These are phyloP conservation scores for Drosophila orosa DNA, from an alignment of 1,140 invertebrate species.

Conservation along the genomic window DNA sequence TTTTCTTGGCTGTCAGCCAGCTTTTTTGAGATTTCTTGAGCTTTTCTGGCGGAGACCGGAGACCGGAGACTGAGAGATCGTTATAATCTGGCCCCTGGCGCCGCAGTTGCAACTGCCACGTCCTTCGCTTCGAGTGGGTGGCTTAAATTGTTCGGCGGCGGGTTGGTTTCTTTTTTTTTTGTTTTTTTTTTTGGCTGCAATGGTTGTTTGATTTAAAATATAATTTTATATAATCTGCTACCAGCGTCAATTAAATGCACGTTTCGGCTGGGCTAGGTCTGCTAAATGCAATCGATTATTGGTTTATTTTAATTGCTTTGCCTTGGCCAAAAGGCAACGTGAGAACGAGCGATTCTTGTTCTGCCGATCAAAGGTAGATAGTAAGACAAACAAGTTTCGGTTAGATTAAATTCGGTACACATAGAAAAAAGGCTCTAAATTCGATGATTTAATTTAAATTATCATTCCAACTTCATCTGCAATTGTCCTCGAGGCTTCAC, in stretches of 20 bases:
- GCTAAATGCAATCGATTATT: conserved; percentile 79
- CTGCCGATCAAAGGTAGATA: conserved; percentile 29
- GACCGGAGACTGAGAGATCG: conserved; percentile 65
- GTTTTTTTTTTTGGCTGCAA: conserved; percentile 45
- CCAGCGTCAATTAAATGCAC: conserved; percentile 80
- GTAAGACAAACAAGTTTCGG: conserved; percentile 15
- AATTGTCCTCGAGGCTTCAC: neutral
- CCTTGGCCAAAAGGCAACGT: conserved; percentile 64
- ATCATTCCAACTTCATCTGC: neutral
- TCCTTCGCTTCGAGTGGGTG: conserved; percentile 77
- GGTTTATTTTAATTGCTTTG: conserved; percentile 77
- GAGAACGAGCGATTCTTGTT: conserved; percentile 55
- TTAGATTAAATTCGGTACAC: conserved; percentile 5
- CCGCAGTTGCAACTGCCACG: conserved; percentile 74
- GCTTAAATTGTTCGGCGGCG: conserved; percentile 50
- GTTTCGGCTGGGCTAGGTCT: conserved; percentile 58
- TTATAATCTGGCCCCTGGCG: conserved; percentile 75
- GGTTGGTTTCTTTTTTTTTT: conserved; percentile 40
- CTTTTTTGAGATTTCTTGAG: conserved; percentile 37
- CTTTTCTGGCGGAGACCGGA: conserved; percentile 6
- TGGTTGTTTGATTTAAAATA: conserved; percentile 80
- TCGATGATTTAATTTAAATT: neutral
- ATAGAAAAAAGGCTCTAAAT: neutral
- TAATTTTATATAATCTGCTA: conserved; percentile 80
- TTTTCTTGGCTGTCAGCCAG: conserved; percentile 31